Evolutionary conservation across 2,888 invertebrate genomes (phyloP).

Genomic region (Polyommatus icarus): DNA sequence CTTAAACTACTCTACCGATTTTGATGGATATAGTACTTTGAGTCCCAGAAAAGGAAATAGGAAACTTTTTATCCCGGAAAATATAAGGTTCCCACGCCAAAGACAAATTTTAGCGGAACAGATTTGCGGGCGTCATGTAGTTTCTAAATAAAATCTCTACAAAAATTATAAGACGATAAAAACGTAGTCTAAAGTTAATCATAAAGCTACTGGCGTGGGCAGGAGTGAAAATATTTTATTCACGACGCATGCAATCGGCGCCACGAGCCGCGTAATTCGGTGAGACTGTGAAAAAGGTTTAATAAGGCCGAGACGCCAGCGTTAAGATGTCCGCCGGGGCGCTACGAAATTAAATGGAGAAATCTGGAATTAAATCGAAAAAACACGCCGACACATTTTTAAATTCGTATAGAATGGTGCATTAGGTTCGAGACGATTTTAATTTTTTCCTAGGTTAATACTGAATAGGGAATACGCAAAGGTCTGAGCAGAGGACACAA

Average conservation of each 20-base stretch:
- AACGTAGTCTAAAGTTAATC: slow-evolving; percentile 20
- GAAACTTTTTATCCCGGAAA: too few relatives aligned
- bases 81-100: too few relatives aligned
- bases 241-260: slow-evolving; percentile 47
- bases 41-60: too few relatives aligned
- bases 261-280: slow-evolving; percentile 36
- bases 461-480: too few relatives aligned
- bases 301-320: slow-evolving; percentile 35
- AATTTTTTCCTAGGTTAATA: too few relatives aligned
- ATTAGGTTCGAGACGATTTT: too few relatives aligned
- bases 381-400: neutral
- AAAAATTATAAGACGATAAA: slow-evolving; percentile 30
- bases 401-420: neutral
- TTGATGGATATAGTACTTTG: too few relatives aligned
- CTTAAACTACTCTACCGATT: neutral
- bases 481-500: too few relatives aligned
- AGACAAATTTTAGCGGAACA: too few relatives aligned
- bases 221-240: slow-evolving; percentile 56
- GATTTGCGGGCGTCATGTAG: too few relatives aligned
- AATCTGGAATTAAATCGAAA: neutral
- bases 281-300: slow-evolving; percentile 34
- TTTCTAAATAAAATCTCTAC: neutral
- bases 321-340: slow-evolving; percentile 33
- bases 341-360: slow-evolving; percentile 32
- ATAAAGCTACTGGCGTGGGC: slow-evolving; percentile 49